These are phyloP conservation scores for Chlorodrepanis virens DNA, from an alignment of 2,113 vertebrate species.

Conservation along the genomic window DNA sequence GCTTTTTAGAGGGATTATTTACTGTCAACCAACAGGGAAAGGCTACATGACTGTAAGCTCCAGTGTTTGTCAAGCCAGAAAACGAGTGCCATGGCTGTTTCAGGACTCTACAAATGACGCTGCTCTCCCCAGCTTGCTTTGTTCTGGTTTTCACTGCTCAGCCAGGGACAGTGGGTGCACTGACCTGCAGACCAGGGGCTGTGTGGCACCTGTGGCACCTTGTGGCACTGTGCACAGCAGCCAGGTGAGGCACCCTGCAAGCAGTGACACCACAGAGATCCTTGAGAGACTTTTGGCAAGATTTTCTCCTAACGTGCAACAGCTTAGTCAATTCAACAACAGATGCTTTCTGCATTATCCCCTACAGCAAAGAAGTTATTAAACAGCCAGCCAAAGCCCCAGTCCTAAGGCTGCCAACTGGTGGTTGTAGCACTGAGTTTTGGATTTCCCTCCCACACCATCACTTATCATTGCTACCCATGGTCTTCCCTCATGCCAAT, in stretches of 20 bases:
- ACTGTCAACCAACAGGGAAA: background rate
- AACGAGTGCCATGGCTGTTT: background rate
- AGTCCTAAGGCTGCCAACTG: background rate
- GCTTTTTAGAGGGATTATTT: background rate
- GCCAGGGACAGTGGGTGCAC: background rate
- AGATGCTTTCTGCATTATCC: background rate
- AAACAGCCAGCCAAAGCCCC: background rate
- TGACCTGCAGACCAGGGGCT: background rate
- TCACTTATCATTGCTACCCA: background rate
- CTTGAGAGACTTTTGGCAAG: background rate
- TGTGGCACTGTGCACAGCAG: accelerated
- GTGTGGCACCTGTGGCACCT: too few relatives aligned
- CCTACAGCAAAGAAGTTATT: background rate
- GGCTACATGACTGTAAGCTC: background rate
- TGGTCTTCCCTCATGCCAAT: accelerated
- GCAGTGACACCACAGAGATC: accelerated
- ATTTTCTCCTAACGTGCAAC: background rate
- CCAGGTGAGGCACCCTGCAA: background rate
- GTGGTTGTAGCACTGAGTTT: accelerated
- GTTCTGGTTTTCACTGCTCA: background rate
- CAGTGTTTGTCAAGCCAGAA: background rate
- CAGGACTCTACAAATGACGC: background rate
- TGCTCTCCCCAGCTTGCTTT: background rate
- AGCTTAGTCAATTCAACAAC: background rate
- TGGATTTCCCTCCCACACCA: background rate